Evolutionary conservation across 2,797 vertebrate species (phyloP).

Genomic region (Melanogrammus aeglefinus): DNA sequence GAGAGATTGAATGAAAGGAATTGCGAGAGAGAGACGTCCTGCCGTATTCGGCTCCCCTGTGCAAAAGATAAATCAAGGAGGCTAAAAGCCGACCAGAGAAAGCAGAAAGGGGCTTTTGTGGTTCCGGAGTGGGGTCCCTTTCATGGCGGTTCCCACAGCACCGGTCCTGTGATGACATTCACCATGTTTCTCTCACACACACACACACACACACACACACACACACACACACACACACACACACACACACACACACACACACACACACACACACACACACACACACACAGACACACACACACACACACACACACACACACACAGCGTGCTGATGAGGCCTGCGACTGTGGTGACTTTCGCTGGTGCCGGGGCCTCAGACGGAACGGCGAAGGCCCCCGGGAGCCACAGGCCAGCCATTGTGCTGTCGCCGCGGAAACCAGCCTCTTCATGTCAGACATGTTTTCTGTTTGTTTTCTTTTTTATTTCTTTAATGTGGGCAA

Average conservation of each 20-base stretch:
- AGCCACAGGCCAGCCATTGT: slow-evolving; percentile 83
- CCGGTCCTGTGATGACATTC: slow-evolving; percentile 67
- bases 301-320: slow-evolving; percentile 34
- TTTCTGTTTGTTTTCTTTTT: slow-evolving; percentile 87
- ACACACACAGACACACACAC: slow-evolving; percentile 33
- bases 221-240: slow-evolving; percentile 19
- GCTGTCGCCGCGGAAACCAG: slow-evolving; percentile 84
- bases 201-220: slow-evolving; percentile 20
- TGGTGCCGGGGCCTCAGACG: slow-evolving; percentile 80
- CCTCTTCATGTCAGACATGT: slow-evolving; percentile 87
- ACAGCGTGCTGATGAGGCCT: slow-evolving; percentile 57
- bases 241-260: slow-evolving; percentile 26
- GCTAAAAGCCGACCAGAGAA: slow-evolving; percentile 73
- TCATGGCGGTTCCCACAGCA: slow-evolving; percentile 80
- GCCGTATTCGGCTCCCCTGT: slow-evolving; percentile 65
- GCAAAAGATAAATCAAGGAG: slow-evolving; percentile 75
- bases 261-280: slow-evolving; percentile 28
- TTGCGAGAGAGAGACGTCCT: slow-evolving; percentile 50
- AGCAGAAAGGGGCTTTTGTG: slow-evolving; percentile 78
- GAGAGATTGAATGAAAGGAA: slow-evolving; percentile 23
- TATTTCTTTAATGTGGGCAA: slow-evolving; percentile 82
- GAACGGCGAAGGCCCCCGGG: slow-evolving; percentile 74
- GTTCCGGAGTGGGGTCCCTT: slow-evolving; percentile 75
- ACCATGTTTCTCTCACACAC: slow-evolving; percentile 28
- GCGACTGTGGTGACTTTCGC: slow-evolving; percentile 82